phyloP scores from a whole-genome alignment of 2,797 vertebrate species.

The Scarus forsteni region DNA sequence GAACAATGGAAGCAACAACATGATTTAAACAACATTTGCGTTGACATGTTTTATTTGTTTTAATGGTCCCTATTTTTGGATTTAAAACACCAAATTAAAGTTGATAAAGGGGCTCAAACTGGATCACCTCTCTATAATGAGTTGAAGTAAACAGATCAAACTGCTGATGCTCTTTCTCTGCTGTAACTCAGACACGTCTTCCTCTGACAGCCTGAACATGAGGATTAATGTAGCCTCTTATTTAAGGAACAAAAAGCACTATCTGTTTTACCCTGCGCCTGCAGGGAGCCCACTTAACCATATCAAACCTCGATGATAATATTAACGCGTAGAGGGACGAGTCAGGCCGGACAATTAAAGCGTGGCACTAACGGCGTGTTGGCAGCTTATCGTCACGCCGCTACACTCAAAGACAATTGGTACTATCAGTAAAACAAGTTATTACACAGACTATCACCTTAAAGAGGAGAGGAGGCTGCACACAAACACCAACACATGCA shows the following conservation, averaged over 20 bases:
- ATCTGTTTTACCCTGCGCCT: conserved; percentile 43
- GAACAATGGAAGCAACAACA: too few relatives aligned
- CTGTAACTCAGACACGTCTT: background rate
- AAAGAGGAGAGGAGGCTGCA: conserved; percentile 35
- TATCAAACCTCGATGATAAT: conserved; percentile 64
- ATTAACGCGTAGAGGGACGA: conserved; percentile 47
- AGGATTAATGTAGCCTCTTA: conserved; percentile 65
- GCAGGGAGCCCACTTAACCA: conserved; percentile 48
- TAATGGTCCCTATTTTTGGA: too few relatives aligned
- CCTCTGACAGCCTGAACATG: conserved; percentile 60
- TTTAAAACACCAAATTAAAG: too few relatives aligned
- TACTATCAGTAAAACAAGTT: conserved; percentile 75
- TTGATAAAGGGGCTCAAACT: too few relatives aligned
- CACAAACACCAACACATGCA: conserved; percentile 39
- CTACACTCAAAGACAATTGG: conserved; percentile 75
- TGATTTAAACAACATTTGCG: too few relatives aligned
- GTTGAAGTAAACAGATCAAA: background rate
- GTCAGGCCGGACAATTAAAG: conserved; percentile 66
- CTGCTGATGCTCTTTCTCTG: background rate
- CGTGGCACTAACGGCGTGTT: conserved; percentile 44
- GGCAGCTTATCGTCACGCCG: conserved; percentile 65
- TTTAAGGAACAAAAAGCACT: conserved; percentile 48
- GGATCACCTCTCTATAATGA: too few relatives aligned
- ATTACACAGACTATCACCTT: conserved; percentile 65
- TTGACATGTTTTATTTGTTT: too few relatives aligned